Conservation (phyloP, 2,888 invertebrate genomes). For the Sarcophaga variegata region DNA sequence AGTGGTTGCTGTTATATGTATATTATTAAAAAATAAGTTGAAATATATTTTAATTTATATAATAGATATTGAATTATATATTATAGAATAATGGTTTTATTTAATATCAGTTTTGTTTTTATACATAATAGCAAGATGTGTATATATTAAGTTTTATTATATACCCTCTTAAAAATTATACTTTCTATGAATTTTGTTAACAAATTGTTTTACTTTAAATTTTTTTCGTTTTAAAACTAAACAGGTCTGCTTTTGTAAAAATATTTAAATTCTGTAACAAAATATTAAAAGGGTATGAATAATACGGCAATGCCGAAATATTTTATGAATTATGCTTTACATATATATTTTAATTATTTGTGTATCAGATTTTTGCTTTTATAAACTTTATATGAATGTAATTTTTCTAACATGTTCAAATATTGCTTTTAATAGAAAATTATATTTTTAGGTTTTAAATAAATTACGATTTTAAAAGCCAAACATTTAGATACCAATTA, state of each 20-base stretch:
- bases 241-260: slow-evolving; percentile 28
- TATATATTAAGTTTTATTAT: neutral
- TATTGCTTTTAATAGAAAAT: slow-evolving; percentile 64
- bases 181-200: slow-evolving; percentile 4
- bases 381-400: slow-evolving; percentile 46
- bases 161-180: neutral
- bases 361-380: slow-evolving; percentile 46
- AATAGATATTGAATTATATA: neutral
- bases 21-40: slow-evolving; percentile 44
- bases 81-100: slow-evolving; percentile 8
- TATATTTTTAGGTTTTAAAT: slow-evolving; percentile 50
- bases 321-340: slow-evolving; percentile 18
- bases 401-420: slow-evolving; percentile 57
- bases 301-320: slow-evolving; percentile 5
- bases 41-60: slow-evolving; percentile 41
- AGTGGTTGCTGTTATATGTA: slow-evolving; percentile 42
- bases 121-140: slow-evolving; percentile 45
- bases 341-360: slow-evolving; percentile 48
- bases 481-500: slow-evolving; percentile 63
- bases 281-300: slow-evolving; percentile 10
- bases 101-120: slow-evolving; percentile 56
- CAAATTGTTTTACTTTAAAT: slow-evolving; percentile 6
- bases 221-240: slow-evolving; percentile 12
- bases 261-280: slow-evolving; percentile 5
- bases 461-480: slow-evolving; percentile 58